These are phyloP conservation scores for Athripsodes cinereus DNA, from an alignment of 2,888 invertebrate species.

Conservation along the genomic window DNA sequence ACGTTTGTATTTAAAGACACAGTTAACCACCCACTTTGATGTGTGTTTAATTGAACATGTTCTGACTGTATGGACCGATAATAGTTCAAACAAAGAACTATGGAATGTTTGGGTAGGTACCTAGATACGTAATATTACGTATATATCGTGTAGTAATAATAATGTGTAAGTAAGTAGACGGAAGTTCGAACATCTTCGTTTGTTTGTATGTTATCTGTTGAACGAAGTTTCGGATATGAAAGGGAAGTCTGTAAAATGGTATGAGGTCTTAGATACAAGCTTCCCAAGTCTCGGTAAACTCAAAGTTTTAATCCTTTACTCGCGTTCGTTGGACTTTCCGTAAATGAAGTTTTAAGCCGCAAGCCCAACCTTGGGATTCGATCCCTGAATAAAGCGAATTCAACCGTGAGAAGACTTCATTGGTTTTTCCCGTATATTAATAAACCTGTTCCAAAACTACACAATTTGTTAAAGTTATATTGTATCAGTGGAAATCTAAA, in stretches of 20 bases:
- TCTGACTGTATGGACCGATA: too few species aligned
- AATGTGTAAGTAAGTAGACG: too few species aligned
- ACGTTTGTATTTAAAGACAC: too few species aligned
- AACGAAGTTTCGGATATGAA: not conserved
- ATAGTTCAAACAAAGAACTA: too few species aligned
- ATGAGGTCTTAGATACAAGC: slow-evolving; percentile 7
- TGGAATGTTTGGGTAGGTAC: too few species aligned
- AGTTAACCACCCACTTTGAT: too few species aligned
- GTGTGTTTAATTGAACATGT: too few species aligned
- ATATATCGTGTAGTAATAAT: too few species aligned
- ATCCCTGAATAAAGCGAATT: slow-evolving; percentile 18
- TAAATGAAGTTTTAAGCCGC: slow-evolving; percentile 44
- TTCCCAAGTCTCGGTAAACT: slow-evolving; percentile 13
- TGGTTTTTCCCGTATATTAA: not conserved
- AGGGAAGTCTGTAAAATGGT: not conserved
- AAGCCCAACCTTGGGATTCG: slow-evolving; percentile 24
- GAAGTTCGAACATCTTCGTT: too few species aligned
- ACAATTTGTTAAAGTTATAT: not conserved
- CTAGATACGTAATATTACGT: too few species aligned
- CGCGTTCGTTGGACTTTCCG: slow-evolving; percentile 34
- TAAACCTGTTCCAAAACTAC: not conserved
- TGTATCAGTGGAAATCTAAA: too few species aligned
- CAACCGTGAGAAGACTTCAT: slow-evolving; percentile 13
- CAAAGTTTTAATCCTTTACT: slow-evolving; percentile 47
- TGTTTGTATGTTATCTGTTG: not conserved